Evolutionary conservation across 1,140 invertebrate genomes (phyloP).

Genomic region (Galendromus occidentalis): DNA sequence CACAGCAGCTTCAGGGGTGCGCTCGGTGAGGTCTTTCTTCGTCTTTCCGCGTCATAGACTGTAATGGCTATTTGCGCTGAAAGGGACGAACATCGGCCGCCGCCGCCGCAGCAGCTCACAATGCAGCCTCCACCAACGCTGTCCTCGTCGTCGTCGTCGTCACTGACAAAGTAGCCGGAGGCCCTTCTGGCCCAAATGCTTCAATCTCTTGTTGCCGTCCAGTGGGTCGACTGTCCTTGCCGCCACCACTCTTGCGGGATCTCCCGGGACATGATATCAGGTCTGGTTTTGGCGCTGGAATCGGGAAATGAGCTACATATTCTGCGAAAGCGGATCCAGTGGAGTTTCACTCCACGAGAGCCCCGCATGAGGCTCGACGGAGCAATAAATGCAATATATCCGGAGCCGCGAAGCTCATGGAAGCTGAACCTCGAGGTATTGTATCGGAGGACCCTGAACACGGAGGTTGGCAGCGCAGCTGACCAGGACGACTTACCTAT

Average conservation of each 20-base stretch:
- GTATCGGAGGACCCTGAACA: background rate
- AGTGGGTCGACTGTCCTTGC: background rate
- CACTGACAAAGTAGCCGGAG: background rate
- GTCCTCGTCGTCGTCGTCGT: too few relatives aligned
- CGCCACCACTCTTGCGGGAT: background rate
- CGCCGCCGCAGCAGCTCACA: too few relatives aligned
- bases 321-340: background rate
- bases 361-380: background rate
- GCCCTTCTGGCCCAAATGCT: background rate
- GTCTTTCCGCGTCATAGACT: background rate
- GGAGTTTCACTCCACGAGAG: background rate
- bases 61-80: too few relatives aligned
- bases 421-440: background rate
- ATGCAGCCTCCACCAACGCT: too few relatives aligned
- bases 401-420: too few relatives aligned
- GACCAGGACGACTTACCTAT: background rate
- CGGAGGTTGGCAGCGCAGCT: background rate
- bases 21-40: background rate
- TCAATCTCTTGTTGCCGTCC: background rate
- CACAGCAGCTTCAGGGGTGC: background rate
- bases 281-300: background rate
- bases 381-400: background rate
- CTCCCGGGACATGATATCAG: background rate
- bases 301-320: background rate
- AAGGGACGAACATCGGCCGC: too few relatives aligned